phyloP scores from a whole-genome alignment of 2,888 invertebrate species.

The Pinctada fucata region DNA sequence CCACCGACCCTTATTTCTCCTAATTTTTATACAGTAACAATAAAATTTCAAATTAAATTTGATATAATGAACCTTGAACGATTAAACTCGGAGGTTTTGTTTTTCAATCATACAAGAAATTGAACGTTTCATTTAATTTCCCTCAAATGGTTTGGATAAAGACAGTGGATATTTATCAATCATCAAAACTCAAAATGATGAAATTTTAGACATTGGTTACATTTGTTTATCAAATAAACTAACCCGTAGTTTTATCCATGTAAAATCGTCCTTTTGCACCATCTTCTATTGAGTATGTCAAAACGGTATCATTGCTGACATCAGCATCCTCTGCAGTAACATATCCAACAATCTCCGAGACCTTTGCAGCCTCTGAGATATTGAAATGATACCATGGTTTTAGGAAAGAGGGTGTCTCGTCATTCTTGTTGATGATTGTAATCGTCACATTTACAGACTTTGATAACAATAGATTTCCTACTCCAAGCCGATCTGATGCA shows the following conservation, averaged over 20 bases:
- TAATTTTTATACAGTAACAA: slow-evolving; percentile 13
- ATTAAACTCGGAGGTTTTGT: too few relatives aligned
- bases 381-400: slow-evolving; percentile 12
- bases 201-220: neutral
- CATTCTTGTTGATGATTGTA: slow-evolving; percentile 32
- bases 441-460: slow-evolving; percentile 33
- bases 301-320: slow-evolving; percentile 22
- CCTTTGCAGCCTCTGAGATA: slow-evolving; percentile 14
- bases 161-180: too few relatives aligned
- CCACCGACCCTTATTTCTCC: slow-evolving; percentile 52
- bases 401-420: slow-evolving; percentile 40
- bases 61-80: too few relatives aligned
- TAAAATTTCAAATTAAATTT: too few relatives aligned
- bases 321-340: slow-evolving; percentile 53
- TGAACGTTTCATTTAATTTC: neutral
- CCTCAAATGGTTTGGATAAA: too few relatives aligned
- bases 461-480: slow-evolving; percentile 15
- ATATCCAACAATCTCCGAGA: slow-evolving; percentile 38
- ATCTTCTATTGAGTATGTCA: slow-evolving; percentile 37
- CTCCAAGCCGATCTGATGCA: slow-evolving; percentile 6
- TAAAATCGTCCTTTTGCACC: slow-evolving; percentile 46
- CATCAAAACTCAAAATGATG: too few relatives aligned
- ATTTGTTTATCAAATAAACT: neutral
- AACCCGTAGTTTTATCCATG: slow-evolving; percentile 45
- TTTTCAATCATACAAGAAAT: neutral